Base-by-base conservation (phyloP, 1,140 invertebrate species). In the Meloidogyne floridensis region DNA sequence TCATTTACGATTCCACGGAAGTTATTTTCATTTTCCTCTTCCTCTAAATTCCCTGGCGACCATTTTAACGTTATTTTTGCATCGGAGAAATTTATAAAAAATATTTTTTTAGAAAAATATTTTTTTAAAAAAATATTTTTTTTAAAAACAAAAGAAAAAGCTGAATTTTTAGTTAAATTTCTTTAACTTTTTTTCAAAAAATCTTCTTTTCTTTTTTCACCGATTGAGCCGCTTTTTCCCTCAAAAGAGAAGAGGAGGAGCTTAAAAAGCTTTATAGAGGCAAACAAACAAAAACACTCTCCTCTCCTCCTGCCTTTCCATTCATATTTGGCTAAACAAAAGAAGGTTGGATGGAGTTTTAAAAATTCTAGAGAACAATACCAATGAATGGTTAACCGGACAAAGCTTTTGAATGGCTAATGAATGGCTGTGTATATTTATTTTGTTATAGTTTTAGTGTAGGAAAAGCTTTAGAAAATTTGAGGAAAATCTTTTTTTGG, bases 331-430 rank as follows among this genome's bases (percentile, higher is more conserved):
- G n/a, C n/a, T n/a, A 65, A 65, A 65, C 59, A 65, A 65, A 13
- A 65, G 59, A 59, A 59, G 15, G 4, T 15, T 59, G 56, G 15
- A 56, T 11, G 13, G 15, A 65, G 10, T n/a, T 65, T 65, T 11
- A n/a, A 65, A 65, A 65, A 65, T 15, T 13, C 11, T n/a, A n/a
- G n/a, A 65, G 47, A 65, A 65, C 59, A 65, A 65, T 65, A n/a
- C 59, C 59, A 65, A 65, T 65, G 59, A 65, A 65, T 65, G 59
- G 59, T 15, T 65, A 6, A 65, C 59, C 15, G 59, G 15, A 65
- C 59, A 65, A 65, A n/a, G n/a, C 59, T 65, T 65, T 65, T 65
- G 59, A 65, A 65, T 65, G 59, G 59, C n/a, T 65, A 65, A 65
- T 65, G 59, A 65, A 65, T n/a, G 32, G 59, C 59, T 65, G 59